Evolutionary conservation across 2,888 invertebrate species (phyloP), one percentile per base, ranked within the genome.

Genomic region (Sthenelais limicola): DNA sequence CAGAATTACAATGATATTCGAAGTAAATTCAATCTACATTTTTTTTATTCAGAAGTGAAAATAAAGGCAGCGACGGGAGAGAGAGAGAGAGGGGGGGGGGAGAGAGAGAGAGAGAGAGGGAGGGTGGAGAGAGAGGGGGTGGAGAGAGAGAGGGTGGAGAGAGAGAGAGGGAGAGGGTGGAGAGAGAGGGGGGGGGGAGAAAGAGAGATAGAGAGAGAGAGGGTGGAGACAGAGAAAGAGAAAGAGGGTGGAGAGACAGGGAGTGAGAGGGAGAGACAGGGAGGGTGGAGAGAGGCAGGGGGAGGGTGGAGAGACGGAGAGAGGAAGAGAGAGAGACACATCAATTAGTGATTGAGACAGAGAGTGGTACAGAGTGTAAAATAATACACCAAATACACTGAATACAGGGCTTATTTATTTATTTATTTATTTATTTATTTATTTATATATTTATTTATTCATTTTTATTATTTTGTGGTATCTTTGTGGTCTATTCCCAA

Each of bases 241-340:
- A 51, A 26, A 5, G 12, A 51, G n/a, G 51, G 26, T 43, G 38
- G 38, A 62, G 38, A 43, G n/a, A n/a, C 33, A 21, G 18, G 30
- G 51, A 5, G 51, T 5, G 5, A 26, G 21, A 5, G 51, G 21
- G 21, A 21, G 51, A 21, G 51, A 26, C 51, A n/a, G 51, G 9
- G 7, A 51, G 5, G 51, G 9, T 21, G 51, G 9, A 5, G 24
- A 21, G 51, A 38, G 38, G 38, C 62, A 62, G 38, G 62, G n/a
- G n/a, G 56, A 21, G 18, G 30, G n/a, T 18, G 56, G 56, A 24
- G 56, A 56, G 7, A 56, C 56, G 56, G 12, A 15, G 56, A 56
- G 33, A 56, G 33, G 56, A 3, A n/a, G n/a, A n/a, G n/a, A n/a
- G n/a, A n/a, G n/a, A n/a, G n/a, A n/a, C n/a, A n/a, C n/a, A n/a